A percentile compares a stretch with the other conserved stretches of the same genome.
phyloP scores from a whole-genome alignment of 2,797 vertebrate species.

The Cacajao melanocephalus region DNA sequence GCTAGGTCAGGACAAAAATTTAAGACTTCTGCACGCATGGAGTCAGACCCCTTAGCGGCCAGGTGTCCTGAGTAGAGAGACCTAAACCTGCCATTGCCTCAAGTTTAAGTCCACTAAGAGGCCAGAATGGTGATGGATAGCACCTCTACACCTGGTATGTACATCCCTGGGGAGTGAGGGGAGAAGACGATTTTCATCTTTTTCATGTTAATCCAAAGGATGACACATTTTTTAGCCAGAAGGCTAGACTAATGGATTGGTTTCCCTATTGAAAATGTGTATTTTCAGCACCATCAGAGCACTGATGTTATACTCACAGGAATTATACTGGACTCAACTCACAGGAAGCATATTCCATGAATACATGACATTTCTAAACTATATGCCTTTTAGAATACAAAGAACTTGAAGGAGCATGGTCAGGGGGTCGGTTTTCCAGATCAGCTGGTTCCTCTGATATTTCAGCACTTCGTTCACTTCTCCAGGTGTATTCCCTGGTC shows the following conservation, averaged over 20 bases:
- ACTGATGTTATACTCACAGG: background rate
- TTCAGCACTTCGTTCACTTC: background rate
- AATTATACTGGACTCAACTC: background rate
- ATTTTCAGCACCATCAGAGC: background rate
- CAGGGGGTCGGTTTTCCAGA: background rate
- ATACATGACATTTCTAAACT: background rate
- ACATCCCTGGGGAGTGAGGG: background rate
- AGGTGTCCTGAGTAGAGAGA: background rate
- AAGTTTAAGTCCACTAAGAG: background rate
- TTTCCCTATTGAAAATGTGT: background rate
- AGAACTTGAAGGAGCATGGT: background rate
- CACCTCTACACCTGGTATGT: no score
- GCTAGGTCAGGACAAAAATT: slow-evolving; percentile 3
- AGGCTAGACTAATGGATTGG: background rate
- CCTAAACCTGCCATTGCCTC: background rate
- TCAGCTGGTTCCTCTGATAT: background rate
- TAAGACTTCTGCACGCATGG: background rate
- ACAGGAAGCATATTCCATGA: background rate
- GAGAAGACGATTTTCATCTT: background rate
- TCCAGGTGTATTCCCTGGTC: background rate
- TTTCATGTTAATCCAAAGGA: slow-evolving; percentile 36
- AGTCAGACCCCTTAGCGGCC: background rate
- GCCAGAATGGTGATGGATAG: background rate
- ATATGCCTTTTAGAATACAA: background rate
- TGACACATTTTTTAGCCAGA: background rate